These are phyloP conservation scores for Dione juno DNA, from an alignment of 2,888 invertebrate genomes.

Conservation along the genomic window DNA sequence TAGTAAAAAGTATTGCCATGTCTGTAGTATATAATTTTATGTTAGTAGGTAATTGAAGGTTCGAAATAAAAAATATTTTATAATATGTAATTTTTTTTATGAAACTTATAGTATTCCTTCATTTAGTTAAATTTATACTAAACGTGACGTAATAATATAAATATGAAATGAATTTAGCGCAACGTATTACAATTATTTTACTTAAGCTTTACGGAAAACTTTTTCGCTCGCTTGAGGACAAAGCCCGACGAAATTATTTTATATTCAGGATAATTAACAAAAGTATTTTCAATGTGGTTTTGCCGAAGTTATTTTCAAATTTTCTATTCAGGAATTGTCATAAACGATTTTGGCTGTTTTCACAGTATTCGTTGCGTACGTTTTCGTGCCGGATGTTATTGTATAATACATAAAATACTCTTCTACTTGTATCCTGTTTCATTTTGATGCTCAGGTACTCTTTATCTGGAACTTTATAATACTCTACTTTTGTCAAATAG, in stretches of 20 bases:
- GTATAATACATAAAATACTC: background rate
- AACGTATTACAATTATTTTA: too few relatives aligned
- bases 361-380: background rate
- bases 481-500: too few relatives aligned
- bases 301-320: slow-evolving; percentile 20
- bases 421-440: background rate
- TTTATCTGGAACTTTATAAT: background rate
- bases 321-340: slow-evolving; percentile 16
- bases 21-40: background rate
- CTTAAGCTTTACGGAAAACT: too few relatives aligned
- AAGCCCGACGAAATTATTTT: slow-evolving; percentile 33
- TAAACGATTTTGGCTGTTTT: slow-evolving; percentile 9
- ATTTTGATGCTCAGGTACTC: background rate
- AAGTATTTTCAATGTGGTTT: slow-evolving; percentile 13
- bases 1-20: background rate
- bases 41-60: too few relatives aligned
- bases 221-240: slow-evolving; percentile 22
- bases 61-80: too few relatives aligned
- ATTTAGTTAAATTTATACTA: too few relatives aligned
- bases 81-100: too few relatives aligned
- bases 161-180: too few relatives aligned
- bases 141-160: too few relatives aligned
- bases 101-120: too few relatives aligned
- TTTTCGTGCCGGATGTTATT: background rate
- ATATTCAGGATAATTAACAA: slow-evolving; percentile 29